phyloP scores from a whole-genome alignment of 2,797 vertebrate genomes.

The Coregonus ussuriensis region DNA sequence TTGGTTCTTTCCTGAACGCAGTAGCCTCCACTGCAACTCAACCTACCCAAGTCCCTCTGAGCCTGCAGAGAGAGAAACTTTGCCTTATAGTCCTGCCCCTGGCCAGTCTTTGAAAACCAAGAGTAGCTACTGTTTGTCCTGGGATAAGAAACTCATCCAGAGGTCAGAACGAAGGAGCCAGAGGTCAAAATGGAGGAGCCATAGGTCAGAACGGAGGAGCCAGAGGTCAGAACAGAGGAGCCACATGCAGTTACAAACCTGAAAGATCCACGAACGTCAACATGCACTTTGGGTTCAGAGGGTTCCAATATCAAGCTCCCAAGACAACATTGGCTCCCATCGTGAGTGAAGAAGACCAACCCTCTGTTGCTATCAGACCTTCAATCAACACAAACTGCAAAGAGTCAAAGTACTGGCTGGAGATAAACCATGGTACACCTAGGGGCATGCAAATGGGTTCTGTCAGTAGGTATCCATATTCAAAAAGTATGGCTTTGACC shows the following conservation, averaged over 20 bases:
- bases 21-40: neutral
- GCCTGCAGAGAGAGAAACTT: neutral
- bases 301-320: constrained; percentile 21
- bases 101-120: neutral
- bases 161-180: no score
- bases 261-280: neutral
- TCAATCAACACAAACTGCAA: neutral
- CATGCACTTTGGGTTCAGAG: constrained; percentile 9
- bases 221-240: neutral
- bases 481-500: constrained; percentile 56
- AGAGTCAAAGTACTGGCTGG: neutral
- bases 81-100: neutral
- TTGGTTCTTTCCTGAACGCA: neutral
- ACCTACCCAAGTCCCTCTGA: neutral
- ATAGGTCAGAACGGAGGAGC: no score
- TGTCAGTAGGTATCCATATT: neutral
- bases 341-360: neutral
- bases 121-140: neutral
- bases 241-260: constrained; percentile 4
- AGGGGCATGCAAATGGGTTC: neutral
- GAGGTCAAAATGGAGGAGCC: no score
- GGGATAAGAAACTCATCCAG: neutral
- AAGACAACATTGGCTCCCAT: neutral
- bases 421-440: constrained; percentile 13
- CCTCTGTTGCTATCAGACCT: neutral